Percentiles rank a stretch among this genome's conserved stretches.
These are phyloP conservation scores for Todiramphus saurophagus DNA, from an alignment of 2,113 vertebrate genomes.

Conservation along the genomic window DNA sequence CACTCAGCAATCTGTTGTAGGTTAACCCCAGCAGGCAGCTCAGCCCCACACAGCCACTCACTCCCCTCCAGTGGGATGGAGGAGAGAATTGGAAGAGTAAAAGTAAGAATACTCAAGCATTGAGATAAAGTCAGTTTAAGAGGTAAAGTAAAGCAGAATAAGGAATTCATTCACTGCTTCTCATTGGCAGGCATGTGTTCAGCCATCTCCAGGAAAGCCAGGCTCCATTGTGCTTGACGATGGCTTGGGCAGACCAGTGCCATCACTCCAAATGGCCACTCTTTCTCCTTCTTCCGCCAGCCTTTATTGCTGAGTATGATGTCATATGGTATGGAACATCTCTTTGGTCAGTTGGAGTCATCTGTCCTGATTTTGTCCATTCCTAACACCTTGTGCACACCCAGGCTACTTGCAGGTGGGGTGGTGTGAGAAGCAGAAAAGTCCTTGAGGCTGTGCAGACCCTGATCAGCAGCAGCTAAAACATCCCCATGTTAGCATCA, in stretches of 20 bases:
- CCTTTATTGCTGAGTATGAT: not conserved
- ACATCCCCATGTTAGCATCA: not conserved
- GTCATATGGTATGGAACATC: not conserved
- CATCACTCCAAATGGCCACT: not conserved
- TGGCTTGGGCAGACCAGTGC: not conserved
- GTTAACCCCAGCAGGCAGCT: not conserved
- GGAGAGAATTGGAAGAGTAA: not conserved
- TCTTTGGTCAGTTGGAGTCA: not conserved
- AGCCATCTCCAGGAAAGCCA: not conserved
- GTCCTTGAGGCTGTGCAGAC: not conserved
- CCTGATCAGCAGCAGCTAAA: not conserved
- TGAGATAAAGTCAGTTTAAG: not conserved
- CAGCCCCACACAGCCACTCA: not conserved
- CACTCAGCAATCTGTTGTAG: not conserved
- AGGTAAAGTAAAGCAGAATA: not conserved
- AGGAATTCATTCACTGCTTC: not conserved
- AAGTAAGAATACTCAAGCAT: not conserved
- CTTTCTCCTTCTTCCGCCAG: not conserved
- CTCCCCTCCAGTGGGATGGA: not conserved
- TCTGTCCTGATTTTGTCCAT: not conserved
- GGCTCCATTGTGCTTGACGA: accelerated
- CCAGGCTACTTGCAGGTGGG: not conserved
- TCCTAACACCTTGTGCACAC: not conserved
- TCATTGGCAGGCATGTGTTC: not conserved
- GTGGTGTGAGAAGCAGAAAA: not conserved